These are phyloP conservation scores for Megaceryle maxima DNA, from an alignment of 2,113 vertebrate genomes.

Conservation along the genomic window DNA sequence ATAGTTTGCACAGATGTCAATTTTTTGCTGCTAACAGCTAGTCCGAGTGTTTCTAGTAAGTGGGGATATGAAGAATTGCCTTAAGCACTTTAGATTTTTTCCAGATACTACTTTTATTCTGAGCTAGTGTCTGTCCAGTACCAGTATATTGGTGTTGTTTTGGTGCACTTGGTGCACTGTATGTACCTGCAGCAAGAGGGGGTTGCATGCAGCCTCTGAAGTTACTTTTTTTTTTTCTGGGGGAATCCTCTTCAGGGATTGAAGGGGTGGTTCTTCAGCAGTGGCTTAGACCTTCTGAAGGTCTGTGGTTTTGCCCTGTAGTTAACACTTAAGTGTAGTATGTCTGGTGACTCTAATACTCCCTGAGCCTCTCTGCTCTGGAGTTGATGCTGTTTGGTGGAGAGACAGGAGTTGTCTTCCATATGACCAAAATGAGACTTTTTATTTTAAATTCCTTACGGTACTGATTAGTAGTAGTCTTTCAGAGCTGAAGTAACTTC, in stretches of 20 bases:
- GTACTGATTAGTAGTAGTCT: neutral
- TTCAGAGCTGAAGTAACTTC: neutral
- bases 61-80: constrained; percentile 69
- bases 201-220: neutral
- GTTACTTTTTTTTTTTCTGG: neutral
- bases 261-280: neutral
- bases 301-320: neutral
- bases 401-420: neutral
- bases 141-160: neutral
- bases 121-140: constrained; percentile 17
- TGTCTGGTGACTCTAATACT: neutral
- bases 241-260: neutral
- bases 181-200: neutral
- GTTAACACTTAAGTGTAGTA: neutral
- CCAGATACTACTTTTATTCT: neutral
- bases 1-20: constrained; percentile 46
- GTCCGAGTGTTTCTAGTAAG: constrained; percentile 36
- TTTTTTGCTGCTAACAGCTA: constrained; percentile 64
- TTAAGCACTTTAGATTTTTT: constrained; percentile 77
- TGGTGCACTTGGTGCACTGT: neutral
- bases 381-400: neutral
- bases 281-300: neutral
- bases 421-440: neutral
- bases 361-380: neutral
- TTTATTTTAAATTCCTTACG: neutral